phyloP scores from a whole-genome alignment of 2,797 vertebrate genomes.

The Scolopax bukidnonensis region DNA sequence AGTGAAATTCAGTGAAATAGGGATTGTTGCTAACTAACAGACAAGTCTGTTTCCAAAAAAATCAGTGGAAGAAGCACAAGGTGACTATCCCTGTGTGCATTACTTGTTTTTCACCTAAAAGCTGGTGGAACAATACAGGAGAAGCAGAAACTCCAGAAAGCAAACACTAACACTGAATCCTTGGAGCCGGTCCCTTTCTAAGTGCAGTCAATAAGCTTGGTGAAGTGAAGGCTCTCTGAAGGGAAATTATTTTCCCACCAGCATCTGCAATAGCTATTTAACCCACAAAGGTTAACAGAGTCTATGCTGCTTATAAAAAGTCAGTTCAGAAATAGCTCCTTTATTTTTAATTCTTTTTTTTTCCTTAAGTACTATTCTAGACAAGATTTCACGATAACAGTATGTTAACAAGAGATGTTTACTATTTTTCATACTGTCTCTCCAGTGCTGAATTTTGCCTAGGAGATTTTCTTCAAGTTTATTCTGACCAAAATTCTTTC shows the following conservation, averaged over 20 bases:
- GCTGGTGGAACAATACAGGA: neutral
- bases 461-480: neutral
- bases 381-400: neutral
- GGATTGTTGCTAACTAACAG: neutral
- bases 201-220: neutral
- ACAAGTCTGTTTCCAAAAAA: neutral
- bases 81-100: neutral
- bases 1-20: neutral
- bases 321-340: neutral
- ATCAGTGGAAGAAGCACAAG: neutral
- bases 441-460: neutral
- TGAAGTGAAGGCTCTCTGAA: neutral
- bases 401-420: neutral
- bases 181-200: neutral
- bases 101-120: neutral
- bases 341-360: neutral
- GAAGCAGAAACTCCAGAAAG: neutral
- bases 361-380: neutral
- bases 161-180: neutral
- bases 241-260: neutral
- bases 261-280: neutral
- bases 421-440: neutral
- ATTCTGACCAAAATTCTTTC: neutral
- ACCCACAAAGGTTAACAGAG: neutral
- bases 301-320: neutral